These are phyloP conservation scores for Hedychridium roseum DNA, from an alignment of 2,888 invertebrate species.

Conservation along the genomic window DNA sequence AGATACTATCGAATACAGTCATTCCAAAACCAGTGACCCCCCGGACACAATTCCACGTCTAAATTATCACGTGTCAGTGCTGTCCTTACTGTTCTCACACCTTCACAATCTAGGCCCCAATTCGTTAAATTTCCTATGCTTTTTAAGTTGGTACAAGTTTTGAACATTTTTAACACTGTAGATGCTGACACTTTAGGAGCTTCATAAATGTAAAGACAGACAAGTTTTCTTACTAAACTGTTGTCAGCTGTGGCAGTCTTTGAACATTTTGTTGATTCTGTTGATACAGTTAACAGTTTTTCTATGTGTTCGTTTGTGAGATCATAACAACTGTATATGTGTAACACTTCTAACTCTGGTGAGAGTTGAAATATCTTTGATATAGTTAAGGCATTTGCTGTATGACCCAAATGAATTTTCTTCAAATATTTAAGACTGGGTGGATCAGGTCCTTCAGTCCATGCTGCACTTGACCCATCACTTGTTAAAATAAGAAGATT, in stretches of 20 bases:
- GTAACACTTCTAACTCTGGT: slow-evolving; percentile 55
- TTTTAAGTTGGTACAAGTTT: slow-evolving; percentile 53
- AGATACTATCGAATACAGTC: slow-evolving; percentile 55
- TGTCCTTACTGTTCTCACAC: slow-evolving; percentile 50
- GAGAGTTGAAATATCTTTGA: slow-evolving; percentile 55
- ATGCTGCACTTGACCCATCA: slow-evolving; percentile 56
- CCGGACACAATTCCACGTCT: slow-evolving; percentile 59
- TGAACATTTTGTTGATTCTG: slow-evolving; percentile 12
- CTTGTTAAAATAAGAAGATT: slow-evolving; percentile 55
- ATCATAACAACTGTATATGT: slow-evolving; percentile 61
- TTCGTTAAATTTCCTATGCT: slow-evolving; percentile 62
- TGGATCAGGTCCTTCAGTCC: slow-evolving; percentile 49
- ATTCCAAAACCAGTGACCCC: slow-evolving; percentile 63
- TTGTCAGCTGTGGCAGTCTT: slow-evolving; percentile 32
- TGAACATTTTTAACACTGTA: slow-evolving; percentile 54
- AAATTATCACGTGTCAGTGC: slow-evolving; percentile 56
- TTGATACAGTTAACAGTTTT: slow-evolving; percentile 32
- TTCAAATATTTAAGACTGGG: slow-evolving; percentile 43
- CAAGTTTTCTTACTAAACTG: slow-evolving; percentile 48
- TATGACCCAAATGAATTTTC: slow-evolving; percentile 57
- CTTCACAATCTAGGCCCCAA: slow-evolving; percentile 60
- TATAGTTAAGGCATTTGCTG: slow-evolving; percentile 53
- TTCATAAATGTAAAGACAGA: slow-evolving; percentile 63
- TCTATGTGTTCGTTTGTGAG: slow-evolving; percentile 58
- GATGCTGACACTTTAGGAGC: slow-evolving; percentile 55